Conservation (phyloP, 2,888 invertebrate genomes). For the Melieria crassipennis region DNA sequence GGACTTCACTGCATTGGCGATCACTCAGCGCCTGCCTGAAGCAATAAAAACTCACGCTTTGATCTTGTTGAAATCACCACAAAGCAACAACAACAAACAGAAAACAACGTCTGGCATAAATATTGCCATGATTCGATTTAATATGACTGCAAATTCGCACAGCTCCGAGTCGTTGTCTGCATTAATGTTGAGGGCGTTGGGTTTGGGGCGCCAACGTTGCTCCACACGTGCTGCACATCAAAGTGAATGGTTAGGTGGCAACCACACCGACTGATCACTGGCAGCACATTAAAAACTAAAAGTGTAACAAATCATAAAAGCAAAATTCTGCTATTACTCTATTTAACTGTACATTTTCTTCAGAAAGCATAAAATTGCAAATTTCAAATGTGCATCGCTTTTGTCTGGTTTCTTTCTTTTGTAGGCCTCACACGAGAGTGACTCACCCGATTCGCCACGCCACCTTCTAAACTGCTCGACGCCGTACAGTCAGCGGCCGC, state of each 20-base stretch:
- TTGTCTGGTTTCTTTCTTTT: conserved; percentile 21
- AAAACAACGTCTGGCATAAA: background rate
- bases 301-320: conserved; percentile 7
- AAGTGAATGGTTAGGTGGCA: background rate
- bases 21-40: background rate
- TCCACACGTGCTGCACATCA: background rate
- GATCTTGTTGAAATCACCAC: conserved; percentile 27
- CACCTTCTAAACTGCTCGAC: conserved; percentile 22
- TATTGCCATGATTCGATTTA: no score
- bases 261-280: background rate
- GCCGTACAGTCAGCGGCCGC: conserved; percentile 47
- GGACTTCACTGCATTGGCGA: no score
- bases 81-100: conserved; percentile 11
- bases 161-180: background rate
- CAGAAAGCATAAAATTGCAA: background rate
- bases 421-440: conserved; percentile 61
- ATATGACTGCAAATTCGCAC: no score
- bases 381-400: background rate
- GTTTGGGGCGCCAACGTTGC: background rate
- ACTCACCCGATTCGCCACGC: conserved; percentile 49
- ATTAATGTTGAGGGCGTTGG: conserved; percentile 3
- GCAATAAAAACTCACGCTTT: conserved; percentile 35
- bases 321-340: background rate
- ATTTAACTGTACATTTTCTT: no score
- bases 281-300: background rate